Percentiles rank a stretch among this genome's conserved stretches.
These are phyloP conservation scores for Hemibagrus guttatus DNA, from an alignment of 2,797 vertebrate genomes.

Conservation along the genomic window DNA sequence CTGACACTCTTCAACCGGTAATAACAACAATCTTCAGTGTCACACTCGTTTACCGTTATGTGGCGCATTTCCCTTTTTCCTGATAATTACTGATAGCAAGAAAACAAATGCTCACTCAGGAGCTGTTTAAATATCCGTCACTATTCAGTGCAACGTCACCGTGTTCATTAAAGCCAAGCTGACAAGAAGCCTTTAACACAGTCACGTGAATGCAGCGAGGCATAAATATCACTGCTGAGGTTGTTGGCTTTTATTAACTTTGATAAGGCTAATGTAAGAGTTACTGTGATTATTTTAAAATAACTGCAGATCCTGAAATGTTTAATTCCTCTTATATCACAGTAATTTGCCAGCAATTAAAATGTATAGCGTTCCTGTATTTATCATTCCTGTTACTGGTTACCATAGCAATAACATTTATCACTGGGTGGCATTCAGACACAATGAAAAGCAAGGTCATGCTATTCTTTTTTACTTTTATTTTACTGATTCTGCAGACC, in stretches of 20 bases:
- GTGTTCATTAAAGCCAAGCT: conserved; percentile 12
- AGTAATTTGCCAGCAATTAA: background rate
- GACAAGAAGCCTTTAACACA: background rate
- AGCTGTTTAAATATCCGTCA: background rate
- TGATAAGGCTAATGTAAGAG: background rate
- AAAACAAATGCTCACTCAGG: conserved; percentile 21
- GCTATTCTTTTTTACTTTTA: too few relatives aligned
- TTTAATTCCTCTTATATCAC: background rate
- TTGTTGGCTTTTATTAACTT: background rate
- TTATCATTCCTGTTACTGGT: too few relatives aligned
- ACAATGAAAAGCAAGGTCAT: too few relatives aligned
- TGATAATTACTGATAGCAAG: background rate
- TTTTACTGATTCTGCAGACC: too few relatives aligned
- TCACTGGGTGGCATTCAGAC: too few relatives aligned
- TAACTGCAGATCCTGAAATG: background rate
- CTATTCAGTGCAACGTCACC: background rate
- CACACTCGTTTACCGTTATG: conserved; percentile 32
- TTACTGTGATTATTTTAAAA: background rate
- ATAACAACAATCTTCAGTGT: conserved; percentile 45
- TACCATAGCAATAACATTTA: too few relatives aligned
- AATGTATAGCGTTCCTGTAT: background rate
- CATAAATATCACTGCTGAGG: background rate
- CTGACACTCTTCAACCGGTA: conserved; percentile 35
- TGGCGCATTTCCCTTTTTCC: conserved; percentile 3
- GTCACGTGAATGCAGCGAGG: background rate